These are phyloP conservation scores for Cynocephalus volans DNA, from an alignment of 2,113 vertebrate genomes.

Conservation along the genomic window DNA sequence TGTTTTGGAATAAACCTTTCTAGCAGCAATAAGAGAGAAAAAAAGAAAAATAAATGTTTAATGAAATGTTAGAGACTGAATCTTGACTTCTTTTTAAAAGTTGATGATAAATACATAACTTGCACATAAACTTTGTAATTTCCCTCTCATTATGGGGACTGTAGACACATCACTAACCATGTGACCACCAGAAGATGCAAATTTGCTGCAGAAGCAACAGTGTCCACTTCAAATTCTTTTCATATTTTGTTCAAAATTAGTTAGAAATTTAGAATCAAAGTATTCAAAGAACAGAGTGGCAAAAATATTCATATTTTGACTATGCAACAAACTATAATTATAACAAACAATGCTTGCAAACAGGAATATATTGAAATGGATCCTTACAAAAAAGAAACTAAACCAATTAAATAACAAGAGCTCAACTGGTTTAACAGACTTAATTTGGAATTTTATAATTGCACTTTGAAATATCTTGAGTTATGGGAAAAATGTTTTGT, in stretches of 20 bases:
- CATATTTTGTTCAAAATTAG: neutral
- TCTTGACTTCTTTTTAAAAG: neutral
- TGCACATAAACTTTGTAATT: neutral
- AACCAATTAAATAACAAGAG: neutral
- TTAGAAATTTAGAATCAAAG: conserved; percentile 54
- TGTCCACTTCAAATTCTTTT: neutral
- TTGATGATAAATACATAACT: neutral
- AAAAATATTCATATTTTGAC: conserved; percentile 37
- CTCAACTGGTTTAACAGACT: neutral
- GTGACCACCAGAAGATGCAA: neutral
- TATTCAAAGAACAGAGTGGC: neutral
- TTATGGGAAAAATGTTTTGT: neutral
- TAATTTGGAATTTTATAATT: conserved; percentile 6
- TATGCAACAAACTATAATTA: neutral
- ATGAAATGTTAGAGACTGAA: neutral
- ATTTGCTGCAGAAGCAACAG: neutral
- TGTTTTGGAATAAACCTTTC: neutral
- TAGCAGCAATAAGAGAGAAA: neutral
- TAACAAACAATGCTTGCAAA: conserved; percentile 13
- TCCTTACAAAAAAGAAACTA: neutral
- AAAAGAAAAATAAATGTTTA: neutral
- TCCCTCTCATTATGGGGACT: neutral
- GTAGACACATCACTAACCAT: neutral
- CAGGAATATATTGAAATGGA: neutral
- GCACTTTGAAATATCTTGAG: neutral